phyloP scores from a whole-genome alignment of 2,888 invertebrate genomes.

The Drosophila kokeensis region DNA sequence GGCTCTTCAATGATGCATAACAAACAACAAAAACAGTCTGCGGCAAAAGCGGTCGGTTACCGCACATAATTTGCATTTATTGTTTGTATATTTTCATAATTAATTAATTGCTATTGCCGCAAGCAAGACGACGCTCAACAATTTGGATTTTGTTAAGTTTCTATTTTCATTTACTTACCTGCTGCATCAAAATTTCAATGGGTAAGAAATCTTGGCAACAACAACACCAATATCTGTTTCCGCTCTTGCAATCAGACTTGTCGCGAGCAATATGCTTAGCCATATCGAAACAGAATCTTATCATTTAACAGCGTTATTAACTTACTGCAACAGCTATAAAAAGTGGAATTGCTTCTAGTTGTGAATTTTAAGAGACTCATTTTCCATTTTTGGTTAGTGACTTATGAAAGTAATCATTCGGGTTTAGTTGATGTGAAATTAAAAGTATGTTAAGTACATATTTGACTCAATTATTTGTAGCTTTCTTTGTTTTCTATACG shows the following conservation, averaged over 20 bases:
- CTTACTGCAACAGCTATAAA: slow-evolving; percentile 18
- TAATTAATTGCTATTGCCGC: slow-evolving; percentile 32
- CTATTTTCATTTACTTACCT: slow-evolving; percentile 4
- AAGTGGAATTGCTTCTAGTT: slow-evolving; percentile 26
- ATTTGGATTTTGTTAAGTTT: slow-evolving; percentile 31
- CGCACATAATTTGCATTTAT: slow-evolving; percentile 44
- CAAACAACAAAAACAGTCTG: slow-evolving; percentile 21
- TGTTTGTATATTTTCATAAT: slow-evolving; percentile 38
- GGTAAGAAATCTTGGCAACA: background rate
- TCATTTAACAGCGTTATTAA: slow-evolving; percentile 43
- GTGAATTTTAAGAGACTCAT: background rate
- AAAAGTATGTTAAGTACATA: background rate
- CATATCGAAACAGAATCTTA: slow-evolving; percentile 54
- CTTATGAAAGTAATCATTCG: background rate
- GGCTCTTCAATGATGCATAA: slow-evolving; percentile 54
- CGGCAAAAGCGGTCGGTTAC: slow-evolving; percentile 40
- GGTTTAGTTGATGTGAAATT: background rate
- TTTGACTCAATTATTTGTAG: background rate
- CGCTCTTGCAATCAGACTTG: slow-evolving; percentile 15
- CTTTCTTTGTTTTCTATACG: slow-evolving; percentile 10
- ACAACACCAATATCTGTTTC: slow-evolving; percentile 22
- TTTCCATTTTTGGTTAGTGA: background rate
- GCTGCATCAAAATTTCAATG: background rate
- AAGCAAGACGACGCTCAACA: slow-evolving; percentile 9
- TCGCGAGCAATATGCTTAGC: background rate